These are phyloP conservation scores for Holothuria scabra DNA, from an alignment of 53 echinoderm and acorn worm species.

Conservation along the genomic window DNA sequence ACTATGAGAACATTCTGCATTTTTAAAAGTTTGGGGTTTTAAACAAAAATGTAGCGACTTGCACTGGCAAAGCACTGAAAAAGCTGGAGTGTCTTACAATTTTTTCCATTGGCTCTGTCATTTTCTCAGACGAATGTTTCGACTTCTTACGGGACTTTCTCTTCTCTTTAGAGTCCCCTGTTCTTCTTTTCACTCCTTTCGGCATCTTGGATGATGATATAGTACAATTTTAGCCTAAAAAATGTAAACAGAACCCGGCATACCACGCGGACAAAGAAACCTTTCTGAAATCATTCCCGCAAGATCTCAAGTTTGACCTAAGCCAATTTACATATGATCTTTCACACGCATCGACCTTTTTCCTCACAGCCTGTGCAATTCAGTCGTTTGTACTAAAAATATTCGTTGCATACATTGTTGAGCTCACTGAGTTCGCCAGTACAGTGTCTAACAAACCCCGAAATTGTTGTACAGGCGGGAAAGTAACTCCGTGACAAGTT, in stretches of 20 bases:
- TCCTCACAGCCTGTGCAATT: background rate
- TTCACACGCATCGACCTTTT: background rate
- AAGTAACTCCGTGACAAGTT: slow-evolving; percentile 26
- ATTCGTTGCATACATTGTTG: background rate
- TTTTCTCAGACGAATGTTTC: slow-evolving; percentile 24
- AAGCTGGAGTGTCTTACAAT: slow-evolving; percentile 33
- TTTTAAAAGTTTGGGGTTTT: slow-evolving; percentile 35
- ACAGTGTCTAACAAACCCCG: no score
- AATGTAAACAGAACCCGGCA: slow-evolving; percentile 38
- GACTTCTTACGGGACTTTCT: slow-evolving; percentile 40
- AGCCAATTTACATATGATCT: slow-evolving; percentile 45
- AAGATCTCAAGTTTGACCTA: slow-evolving; percentile 52
- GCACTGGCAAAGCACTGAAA: slow-evolving; percentile 15
- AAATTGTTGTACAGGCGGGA: no score
- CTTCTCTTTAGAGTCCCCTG: slow-evolving; percentile 28
- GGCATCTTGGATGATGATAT: slow-evolving; percentile 39
- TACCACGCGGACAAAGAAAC: slow-evolving; percentile 49
- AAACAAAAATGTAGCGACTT: slow-evolving; percentile 4
- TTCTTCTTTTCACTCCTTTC: slow-evolving; percentile 23
- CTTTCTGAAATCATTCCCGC: slow-evolving; percentile 23
- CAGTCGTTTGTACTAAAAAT: background rate
- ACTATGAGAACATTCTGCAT: slow-evolving; percentile 13
- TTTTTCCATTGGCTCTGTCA: slow-evolving; percentile 39
- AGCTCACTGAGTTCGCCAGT: background rate
- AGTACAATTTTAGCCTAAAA: slow-evolving; percentile 16